phyloP scores from a whole-genome alignment of 2,797 vertebrate species.

The Pipistrellus pygmaeus region DNA sequence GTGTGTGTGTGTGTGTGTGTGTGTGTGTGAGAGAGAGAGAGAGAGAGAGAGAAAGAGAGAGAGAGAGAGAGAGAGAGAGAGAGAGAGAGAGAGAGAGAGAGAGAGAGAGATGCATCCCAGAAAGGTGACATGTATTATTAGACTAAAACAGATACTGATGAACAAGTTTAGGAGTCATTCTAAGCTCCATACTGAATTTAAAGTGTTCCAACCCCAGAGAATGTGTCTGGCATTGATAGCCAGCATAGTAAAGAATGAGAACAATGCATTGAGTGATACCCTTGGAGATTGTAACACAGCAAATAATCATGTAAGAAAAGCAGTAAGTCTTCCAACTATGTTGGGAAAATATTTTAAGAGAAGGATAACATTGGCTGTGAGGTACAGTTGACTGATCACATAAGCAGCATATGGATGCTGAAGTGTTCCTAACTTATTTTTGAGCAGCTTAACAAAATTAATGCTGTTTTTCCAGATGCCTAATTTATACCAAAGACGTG shows the following conservation, averaged over 20 bases:
- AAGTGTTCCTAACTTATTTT: slow-evolving; percentile 14
- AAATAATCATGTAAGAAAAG: background rate
- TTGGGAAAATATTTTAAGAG: background rate
- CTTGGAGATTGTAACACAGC: background rate
- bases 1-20: slow-evolving; percentile 40
- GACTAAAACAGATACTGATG: background rate
- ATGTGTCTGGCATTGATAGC: background rate
- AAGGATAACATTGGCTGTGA: background rate
- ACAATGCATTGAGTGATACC: background rate
- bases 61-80: background rate
- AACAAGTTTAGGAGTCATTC: background rate
- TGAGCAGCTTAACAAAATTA: slow-evolving; percentile 43
- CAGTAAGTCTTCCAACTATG: background rate
- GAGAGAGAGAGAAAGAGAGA: background rate
- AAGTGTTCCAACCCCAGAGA: background rate
- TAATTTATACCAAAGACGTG: slow-evolving; percentile 37
- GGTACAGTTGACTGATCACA: background rate
- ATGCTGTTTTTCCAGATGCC: slow-evolving; percentile 1
- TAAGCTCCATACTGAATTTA: background rate
- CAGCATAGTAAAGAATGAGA: background rate
- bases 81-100: background rate
- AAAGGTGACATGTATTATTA: background rate
- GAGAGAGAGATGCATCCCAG: background rate
- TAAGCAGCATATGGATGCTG: background rate
- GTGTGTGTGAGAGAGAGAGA: background rate